These are phyloP conservation scores for Tetramorium parvispinum DNA, from an alignment of 1,140 invertebrate species.

Conservation along the genomic window DNA sequence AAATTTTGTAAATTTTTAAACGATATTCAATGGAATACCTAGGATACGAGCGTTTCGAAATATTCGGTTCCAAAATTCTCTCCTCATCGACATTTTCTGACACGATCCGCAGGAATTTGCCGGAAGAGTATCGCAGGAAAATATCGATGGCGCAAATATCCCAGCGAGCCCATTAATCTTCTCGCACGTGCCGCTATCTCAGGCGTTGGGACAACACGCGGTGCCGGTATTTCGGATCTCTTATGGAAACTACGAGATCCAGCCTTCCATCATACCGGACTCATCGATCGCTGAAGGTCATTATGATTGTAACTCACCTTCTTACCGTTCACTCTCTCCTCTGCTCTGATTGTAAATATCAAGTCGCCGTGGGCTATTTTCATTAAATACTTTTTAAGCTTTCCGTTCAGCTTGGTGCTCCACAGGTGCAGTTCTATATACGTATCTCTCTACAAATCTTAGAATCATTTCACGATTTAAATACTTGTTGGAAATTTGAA, in stretches of 20 bases:
- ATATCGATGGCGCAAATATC: background rate
- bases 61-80: slow-evolving; percentile 2
- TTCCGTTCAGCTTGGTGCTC: background rate
- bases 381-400: background rate
- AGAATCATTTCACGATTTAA: background rate
- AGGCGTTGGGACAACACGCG: background rate
- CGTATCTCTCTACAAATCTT: background rate
- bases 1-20: slow-evolving; percentile 20
- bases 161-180: slow-evolving; percentile 21
- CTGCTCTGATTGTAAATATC: background rate
- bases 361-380: slow-evolving; percentile 3
- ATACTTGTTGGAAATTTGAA: background rate
- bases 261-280: background rate
- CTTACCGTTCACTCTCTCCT: slow-evolving; percentile 61
- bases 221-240: slow-evolving; percentile 37
- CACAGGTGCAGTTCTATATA: background rate
- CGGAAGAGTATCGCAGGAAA: slow-evolving; percentile 11
- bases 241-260: slow-evolving; percentile 22
- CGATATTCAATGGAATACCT: background rate
- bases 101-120: slow-evolving; percentile 23
- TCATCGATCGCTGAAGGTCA: slow-evolving; percentile 48
- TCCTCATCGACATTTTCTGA: background rate
- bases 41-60: background rate
- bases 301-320: slow-evolving; percentile 51
- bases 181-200: background rate